phyloP scores from a whole-genome alignment of 1,140 invertebrate genomes.

The Reticulitermes speratus region DNA sequence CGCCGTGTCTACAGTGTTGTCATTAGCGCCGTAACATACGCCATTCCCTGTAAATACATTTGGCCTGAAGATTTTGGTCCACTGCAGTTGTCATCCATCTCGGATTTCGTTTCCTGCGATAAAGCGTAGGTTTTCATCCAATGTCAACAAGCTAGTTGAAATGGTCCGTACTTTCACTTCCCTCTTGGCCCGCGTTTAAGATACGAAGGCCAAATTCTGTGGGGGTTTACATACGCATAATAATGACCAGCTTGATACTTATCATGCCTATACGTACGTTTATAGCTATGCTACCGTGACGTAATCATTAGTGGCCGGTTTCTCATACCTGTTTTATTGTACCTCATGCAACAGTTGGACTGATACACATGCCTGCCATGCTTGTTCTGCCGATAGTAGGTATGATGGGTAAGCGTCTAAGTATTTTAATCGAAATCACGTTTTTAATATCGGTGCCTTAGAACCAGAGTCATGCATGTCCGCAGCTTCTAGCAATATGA shows the following conservation, averaged over 20 bases:
- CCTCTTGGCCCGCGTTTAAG: background rate
- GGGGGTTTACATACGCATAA: background rate
- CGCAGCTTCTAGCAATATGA: too few relatives aligned
- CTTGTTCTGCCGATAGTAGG: background rate
- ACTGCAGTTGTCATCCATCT: background rate
- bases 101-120: background rate
- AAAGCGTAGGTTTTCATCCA: background rate
- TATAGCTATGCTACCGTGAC: background rate
- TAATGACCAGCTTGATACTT: background rate
- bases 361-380: background rate
- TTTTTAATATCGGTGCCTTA: background rate
- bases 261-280: background rate
- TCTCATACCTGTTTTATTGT: background rate
- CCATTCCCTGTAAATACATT: background rate
- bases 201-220: background rate
- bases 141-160: background rate
- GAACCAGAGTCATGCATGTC: background rate
- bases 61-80: background rate
- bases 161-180: conserved; percentile 3
- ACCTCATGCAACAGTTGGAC: background rate
- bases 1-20: background rate
- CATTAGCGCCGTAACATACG: background rate
- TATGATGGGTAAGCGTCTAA: background rate
- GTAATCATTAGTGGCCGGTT: background rate
- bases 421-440: background rate